Evolutionary conservation across 2,888 invertebrate genomes (phyloP).

Genomic region (Chrysomela aeneicollis): DNA sequence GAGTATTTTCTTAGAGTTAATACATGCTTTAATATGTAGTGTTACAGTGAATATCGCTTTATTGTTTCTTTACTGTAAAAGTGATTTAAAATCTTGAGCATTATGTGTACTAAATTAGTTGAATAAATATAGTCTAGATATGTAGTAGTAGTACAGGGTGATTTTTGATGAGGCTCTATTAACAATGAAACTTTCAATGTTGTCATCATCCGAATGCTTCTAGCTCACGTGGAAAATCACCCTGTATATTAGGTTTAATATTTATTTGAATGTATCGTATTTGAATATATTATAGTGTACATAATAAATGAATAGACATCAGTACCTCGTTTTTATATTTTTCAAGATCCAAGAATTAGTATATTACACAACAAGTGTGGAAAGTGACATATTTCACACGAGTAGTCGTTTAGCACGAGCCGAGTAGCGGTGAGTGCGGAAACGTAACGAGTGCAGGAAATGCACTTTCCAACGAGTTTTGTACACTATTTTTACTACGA

Average conservation of each 20-base stretch:
- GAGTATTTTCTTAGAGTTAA: constrained; percentile 40
- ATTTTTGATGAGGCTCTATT: too few species aligned
- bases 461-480: too few species aligned
- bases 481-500: too few species aligned
- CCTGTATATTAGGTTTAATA: constrained; percentile 32
- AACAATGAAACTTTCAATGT: too few species aligned
- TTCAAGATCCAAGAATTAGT: too few species aligned
- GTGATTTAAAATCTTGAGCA: constrained; percentile 21
- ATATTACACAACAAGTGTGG: too few species aligned
- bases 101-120: constrained; percentile 21
- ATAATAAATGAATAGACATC: constrained; percentile 22
- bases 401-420: too few species aligned
- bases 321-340: neutral
- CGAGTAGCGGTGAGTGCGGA: too few species aligned
- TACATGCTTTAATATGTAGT: constrained; percentile 21
- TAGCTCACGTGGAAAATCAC: too few species aligned
- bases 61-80: constrained; percentile 18
- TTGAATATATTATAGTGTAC: constrained; percentile 31
- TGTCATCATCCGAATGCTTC: too few species aligned
- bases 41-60: constrained; percentile 19
- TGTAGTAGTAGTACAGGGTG: neutral
- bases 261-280: constrained; percentile 34
- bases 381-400: too few species aligned
- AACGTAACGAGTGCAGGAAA: too few species aligned
- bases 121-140: constrained; percentile 7